Evolutionary conservation across 37 sponge, comb jelly and placozoan genomes (phyloP).

Genomic region (Haliclona indistincta): DNA sequence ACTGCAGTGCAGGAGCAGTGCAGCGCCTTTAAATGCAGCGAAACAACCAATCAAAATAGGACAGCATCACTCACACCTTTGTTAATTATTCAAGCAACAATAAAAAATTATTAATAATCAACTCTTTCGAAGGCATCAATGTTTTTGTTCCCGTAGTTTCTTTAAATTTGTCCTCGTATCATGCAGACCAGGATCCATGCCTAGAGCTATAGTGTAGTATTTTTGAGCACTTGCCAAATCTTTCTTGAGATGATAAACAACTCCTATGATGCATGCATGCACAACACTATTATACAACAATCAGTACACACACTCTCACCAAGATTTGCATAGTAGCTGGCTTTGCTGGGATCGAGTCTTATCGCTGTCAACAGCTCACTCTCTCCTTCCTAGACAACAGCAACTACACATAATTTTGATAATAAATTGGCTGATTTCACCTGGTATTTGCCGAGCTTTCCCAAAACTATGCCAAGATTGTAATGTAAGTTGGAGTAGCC

Average conservation of each 20-base stretch:
- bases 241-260: conserved; percentile 50
- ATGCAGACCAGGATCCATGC: conserved; percentile 13
- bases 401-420: background rate
- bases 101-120: too few relatives aligned
- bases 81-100: too few relatives aligned
- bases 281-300: background rate
- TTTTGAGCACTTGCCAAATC: conserved; percentile 41
- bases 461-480: conserved; percentile 58
- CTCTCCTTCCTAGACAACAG: conserved; percentile 52
- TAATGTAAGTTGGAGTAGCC: conserved; percentile 29
- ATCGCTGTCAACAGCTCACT: conserved; percentile 41
- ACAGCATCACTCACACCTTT: too few relatives aligned
- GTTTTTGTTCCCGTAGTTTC: conserved; percentile 10
- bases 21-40: background rate
- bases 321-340: conserved; percentile 61
- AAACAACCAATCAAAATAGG: too few relatives aligned
- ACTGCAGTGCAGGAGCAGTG: background rate
- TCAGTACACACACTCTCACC: conserved; percentile 26
- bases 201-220: conserved; percentile 27
- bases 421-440: background rate
- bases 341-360: conserved; percentile 18
- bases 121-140: background rate
- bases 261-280: conserved; percentile 23
- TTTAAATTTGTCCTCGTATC: conserved; percentile 43
- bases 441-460: conserved; percentile 35